These are phyloP conservation scores for Epinotia bilunana DNA, from an alignment of 2,888 invertebrate species.

Conservation along the genomic window DNA sequence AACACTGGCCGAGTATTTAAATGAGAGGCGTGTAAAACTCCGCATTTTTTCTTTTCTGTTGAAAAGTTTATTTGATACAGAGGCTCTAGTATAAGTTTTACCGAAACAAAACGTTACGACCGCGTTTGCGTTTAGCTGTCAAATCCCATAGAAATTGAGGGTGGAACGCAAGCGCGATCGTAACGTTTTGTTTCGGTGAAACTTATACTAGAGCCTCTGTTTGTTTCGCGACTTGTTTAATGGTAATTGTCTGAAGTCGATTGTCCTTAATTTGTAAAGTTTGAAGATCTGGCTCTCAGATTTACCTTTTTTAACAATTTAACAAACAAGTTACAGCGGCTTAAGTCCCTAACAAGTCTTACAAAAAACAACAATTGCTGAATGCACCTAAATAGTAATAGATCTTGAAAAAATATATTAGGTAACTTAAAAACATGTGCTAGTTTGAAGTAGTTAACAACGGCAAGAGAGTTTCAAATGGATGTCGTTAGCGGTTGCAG, in stretches of 20 bases:
- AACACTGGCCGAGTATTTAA: slow-evolving; percentile 45
- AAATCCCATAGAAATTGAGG: too few relatives aligned
- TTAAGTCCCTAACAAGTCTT: neutral
- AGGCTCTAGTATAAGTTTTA: too few relatives aligned
- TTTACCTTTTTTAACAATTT: neutral
- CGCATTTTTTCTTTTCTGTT: slow-evolving; percentile 16
- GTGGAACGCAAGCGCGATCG: too few relatives aligned
- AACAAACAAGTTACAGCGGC: neutral
- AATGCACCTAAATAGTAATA: neutral
- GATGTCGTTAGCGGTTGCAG: neutral
- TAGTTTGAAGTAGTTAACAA: neutral
- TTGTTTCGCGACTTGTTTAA: slow-evolving; percentile 23
- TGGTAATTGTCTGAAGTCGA: slow-evolving; percentile 10
- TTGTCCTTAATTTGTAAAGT: neutral
- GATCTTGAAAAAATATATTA: too few relatives aligned
- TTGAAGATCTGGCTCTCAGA: neutral
- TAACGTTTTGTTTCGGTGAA: too few relatives aligned
- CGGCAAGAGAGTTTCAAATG: neutral
- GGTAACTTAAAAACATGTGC: too few relatives aligned
- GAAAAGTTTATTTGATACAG: slow-evolving; percentile 15
- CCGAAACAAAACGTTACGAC: too few relatives aligned
- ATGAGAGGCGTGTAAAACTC: slow-evolving; percentile 42
- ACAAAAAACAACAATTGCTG: neutral
- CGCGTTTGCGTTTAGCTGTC: too few relatives aligned
- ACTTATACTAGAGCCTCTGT: too few relatives aligned